These are phyloP conservation scores for Coleophora deauratella DNA, from an alignment of 2,888 invertebrate genomes.

Conservation along the genomic window DNA sequence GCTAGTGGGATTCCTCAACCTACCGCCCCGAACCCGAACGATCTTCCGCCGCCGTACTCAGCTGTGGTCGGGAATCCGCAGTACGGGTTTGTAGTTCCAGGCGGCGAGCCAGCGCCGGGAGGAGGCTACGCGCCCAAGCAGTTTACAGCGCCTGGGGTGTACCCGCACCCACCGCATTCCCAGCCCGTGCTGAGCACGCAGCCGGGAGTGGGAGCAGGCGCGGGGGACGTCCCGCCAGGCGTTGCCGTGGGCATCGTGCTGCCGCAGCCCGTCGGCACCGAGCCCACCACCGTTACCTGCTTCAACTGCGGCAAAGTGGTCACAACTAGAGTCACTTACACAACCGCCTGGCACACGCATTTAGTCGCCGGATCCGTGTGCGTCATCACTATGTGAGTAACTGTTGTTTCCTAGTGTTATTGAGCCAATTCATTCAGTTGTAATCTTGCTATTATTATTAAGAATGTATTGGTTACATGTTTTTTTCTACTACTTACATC, in stretches of 20 bases:
- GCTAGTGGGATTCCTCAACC: no score
- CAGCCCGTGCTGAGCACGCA: constrained; percentile 31
- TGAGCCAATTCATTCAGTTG: no score
- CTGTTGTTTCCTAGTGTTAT: neutral
- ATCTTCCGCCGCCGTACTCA: constrained; percentile 65
- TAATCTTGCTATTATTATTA: no score
- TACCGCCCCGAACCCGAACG: constrained; percentile 46
- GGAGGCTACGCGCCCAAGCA: constrained; percentile 40
- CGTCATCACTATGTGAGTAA: constrained; percentile 61
- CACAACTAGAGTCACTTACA: constrained; percentile 62
- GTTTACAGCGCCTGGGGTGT: constrained; percentile 57
- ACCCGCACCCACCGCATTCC: constrained; percentile 51
- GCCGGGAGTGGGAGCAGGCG: constrained; percentile 32
- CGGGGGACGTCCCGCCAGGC: constrained; percentile 34
- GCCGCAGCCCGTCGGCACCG: constrained; percentile 55
- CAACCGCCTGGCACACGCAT: constrained; percentile 67
- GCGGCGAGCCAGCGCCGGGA: constrained; percentile 22
- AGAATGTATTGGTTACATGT: no score
- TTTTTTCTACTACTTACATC: no score
- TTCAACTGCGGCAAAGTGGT: constrained; percentile 62
- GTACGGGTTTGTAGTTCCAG: constrained; percentile 48
- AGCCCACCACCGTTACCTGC: constrained; percentile 61
- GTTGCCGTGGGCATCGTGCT: constrained; percentile 49
- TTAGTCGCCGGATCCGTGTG: constrained; percentile 63
- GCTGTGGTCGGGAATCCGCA: constrained; percentile 58